phyloP scores from a whole-genome alignment of 2,888 invertebrate genomes.

The Chloromyia formosa region DNA sequence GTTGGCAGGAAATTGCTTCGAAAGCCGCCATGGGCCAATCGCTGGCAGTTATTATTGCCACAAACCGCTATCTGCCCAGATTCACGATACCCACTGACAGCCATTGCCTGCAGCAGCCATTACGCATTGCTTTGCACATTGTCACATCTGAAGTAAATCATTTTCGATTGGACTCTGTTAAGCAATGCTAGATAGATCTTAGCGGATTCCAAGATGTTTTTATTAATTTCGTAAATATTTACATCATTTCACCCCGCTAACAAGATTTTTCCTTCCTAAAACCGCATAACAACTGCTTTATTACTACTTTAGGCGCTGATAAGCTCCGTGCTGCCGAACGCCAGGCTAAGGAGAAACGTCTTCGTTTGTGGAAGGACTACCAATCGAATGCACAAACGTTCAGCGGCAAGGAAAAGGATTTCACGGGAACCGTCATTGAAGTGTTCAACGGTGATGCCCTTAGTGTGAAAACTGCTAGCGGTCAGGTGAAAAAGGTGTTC shows the following conservation, averaged over 20 bases:
- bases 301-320: slow-evolving; percentile 71
- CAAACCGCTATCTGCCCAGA: too few relatives aligned
- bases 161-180: slow-evolving; percentile 38
- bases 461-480: slow-evolving; percentile 81
- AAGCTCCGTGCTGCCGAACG: slow-evolving; percentile 86
- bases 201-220: slow-evolving; percentile 59
- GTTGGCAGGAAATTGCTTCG: too few relatives aligned
- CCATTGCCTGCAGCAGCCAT: background rate
- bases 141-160: slow-evolving; percentile 10
- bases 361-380: slow-evolving; percentile 93
- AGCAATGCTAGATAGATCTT: slow-evolving; percentile 49
- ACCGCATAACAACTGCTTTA: background rate
- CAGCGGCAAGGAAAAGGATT: slow-evolving; percentile 82
- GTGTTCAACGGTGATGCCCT: slow-evolving; percentile 95
- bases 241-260: slow-evolving; percentile 64
- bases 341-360: slow-evolving; percentile 84
- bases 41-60: too few relatives aligned
- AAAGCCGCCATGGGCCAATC: too few relatives aligned
- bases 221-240: slow-evolving; percentile 47
- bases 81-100: too few relatives aligned
- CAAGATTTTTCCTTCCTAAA: slow-evolving; percentile 51
- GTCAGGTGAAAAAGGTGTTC: slow-evolving; percentile 88
- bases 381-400: slow-evolving; percentile 77
- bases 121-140: slow-evolving; percentile 47
- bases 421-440: slow-evolving; percentile 84